These are phyloP conservation scores for Ctenopoma multispine DNA, from an alignment of 2,797 vertebrate species.

Conservation along the genomic window DNA sequence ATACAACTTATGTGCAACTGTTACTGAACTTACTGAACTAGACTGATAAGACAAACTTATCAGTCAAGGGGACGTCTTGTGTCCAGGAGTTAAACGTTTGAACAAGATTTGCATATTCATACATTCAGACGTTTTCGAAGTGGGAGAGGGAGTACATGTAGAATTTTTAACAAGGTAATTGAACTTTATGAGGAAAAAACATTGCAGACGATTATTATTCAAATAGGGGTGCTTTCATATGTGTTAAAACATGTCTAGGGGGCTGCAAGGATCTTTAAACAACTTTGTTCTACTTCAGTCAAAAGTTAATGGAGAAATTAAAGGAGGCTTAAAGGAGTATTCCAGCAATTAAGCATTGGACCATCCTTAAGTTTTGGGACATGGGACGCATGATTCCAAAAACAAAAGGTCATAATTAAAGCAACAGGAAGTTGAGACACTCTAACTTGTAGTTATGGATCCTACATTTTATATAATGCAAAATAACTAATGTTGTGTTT, in stretches of 20 bases:
- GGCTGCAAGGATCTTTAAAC: not conserved
- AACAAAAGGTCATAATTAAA: not conserved
- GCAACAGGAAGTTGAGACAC: no score
- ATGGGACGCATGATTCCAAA: not conserved
- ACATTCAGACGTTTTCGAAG: not conserved
- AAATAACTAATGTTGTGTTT: no score
- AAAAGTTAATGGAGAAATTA: constrained; percentile 2
- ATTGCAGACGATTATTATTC: not conserved
- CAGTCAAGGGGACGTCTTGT: not conserved
- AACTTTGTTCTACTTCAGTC: not conserved
- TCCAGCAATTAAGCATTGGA: not conserved
- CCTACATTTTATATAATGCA: no score
- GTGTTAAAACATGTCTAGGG: not conserved
- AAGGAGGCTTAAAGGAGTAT: not conserved
- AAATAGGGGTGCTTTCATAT: not conserved
- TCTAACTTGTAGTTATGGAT: no score
- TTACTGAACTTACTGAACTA: no score
- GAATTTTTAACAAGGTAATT: not conserved
- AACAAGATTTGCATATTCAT: not conserved
- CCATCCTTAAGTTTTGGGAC: not conserved
- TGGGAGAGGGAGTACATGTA: not conserved
- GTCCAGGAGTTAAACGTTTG: not conserved
- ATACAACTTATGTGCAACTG: no score
- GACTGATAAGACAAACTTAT: no score
- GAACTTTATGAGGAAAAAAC: not conserved